Percentiles rank a stretch among this genome's conserved stretches.
phyloP scores from a whole-genome alignment of 2,113 vertebrate genomes.

The Falcunculus frontatus region DNA sequence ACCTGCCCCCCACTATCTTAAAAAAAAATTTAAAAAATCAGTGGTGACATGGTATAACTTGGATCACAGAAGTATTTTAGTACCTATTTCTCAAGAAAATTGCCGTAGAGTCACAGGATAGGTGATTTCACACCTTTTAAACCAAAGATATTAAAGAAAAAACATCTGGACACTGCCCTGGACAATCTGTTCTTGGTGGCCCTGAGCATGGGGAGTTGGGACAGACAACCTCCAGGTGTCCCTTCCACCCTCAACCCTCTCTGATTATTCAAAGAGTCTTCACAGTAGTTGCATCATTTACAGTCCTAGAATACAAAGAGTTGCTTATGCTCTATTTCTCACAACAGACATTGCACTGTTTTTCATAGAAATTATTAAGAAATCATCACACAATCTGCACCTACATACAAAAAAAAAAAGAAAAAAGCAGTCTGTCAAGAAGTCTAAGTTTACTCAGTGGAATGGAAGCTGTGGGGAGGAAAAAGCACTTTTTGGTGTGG shows the following conservation, averaged over 20 bases:
- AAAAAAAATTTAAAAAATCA: neutral
- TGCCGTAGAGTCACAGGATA: neutral
- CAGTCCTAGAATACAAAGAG: neutral
- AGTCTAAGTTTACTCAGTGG: neutral
- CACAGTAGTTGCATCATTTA: neutral
- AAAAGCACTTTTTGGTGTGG: neutral
- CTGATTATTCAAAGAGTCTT: neutral
- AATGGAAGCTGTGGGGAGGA: neutral
- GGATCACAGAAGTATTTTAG: neutral
- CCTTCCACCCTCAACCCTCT: neutral
- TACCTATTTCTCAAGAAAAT: neutral
- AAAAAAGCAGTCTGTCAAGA: neutral
- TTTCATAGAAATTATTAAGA: neutral
- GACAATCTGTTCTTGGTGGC: neutral
- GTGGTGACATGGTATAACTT: neutral
- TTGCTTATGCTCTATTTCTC: neutral
- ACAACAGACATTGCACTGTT: neutral
- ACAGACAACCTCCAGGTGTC: neutral
- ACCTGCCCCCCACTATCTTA: rapidly evolving
- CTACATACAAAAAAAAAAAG: neutral
- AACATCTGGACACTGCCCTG: neutral
- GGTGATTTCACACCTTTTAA: neutral
- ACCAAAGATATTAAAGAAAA: neutral
- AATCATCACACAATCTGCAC: neutral
- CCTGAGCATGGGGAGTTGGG: neutral